Evolutionary conservation across 2,797 vertebrate species (phyloP), one percentile per base, ranked within the genome.

Genomic region (Clarias laeviceps): DNA sequence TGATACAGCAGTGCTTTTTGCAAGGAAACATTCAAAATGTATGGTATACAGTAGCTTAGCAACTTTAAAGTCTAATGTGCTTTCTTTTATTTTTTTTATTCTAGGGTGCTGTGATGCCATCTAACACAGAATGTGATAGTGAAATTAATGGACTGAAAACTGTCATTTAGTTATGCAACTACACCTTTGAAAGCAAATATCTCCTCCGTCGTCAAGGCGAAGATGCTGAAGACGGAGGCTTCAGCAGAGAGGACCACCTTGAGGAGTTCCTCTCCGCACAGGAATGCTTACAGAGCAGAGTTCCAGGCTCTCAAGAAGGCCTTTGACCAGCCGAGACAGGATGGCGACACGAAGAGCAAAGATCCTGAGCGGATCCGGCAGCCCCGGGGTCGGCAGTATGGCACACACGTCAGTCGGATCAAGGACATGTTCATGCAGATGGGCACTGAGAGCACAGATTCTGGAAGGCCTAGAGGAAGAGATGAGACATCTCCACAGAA

Each of bases 381-480:
- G 91, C 97, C 93, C 1, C 94, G 98, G 85, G 98, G 98, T 27
- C 96, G 98, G 80, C 97, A 98, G 90, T 99, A 99, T 92, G 98
- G 98, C 40, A 94, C 96, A 83, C 98, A 99, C 22, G 98, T 99
- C 95, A 99, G 97, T 91, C 96, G 98, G 89, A 99, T 99, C 93
- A 99, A 99, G 94, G 98, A 99, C 91, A 96, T 99, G 90, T 99
- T 99, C 92, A 99, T 99, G 98, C 98, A 99, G 92, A 98, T 99
- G 98, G 97, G 96, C 73, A 95, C 97, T 80, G 97, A 99, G 82
- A 94, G 82, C 78, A 56, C 90, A 37, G 82, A 92, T 0, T 86
- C 92, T 91, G 93, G 92, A 85, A 95, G 84, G 94, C 89, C 91
- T 69, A 93, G 37, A 93, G 93, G 79, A 84, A 92, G 69, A 87